Evolutionary conservation across 2,113 vertebrate species (phyloP).

Genomic region (Oncorhynchus keta): DNA sequence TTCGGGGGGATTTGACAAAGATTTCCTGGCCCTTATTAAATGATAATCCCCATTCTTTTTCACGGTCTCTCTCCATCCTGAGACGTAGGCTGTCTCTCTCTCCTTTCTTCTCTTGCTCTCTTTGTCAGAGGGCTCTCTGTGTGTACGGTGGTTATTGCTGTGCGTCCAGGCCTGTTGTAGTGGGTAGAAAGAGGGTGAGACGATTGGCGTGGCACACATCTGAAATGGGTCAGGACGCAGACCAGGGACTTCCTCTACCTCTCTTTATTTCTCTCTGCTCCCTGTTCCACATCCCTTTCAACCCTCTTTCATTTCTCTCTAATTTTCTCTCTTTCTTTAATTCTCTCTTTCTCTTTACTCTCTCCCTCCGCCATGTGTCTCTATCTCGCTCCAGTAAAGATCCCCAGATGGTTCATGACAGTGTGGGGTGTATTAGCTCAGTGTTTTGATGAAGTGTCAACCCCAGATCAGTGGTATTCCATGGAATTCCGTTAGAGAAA

Average conservation of each 20-base stretch:
- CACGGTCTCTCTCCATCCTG: conserved; percentile 5
- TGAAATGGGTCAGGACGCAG: conserved; percentile 60
- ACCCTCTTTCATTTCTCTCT: conserved; percentile 31
- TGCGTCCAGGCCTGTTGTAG: conserved; percentile 33
- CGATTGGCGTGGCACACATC: conserved; percentile 54
- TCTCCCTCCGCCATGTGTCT: conserved; percentile 24
- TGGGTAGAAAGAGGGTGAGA: conserved; percentile 32
- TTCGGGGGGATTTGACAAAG: conserved; percentile 72
- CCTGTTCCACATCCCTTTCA: conserved; percentile 33
- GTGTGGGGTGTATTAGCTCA: conserved; percentile 37
- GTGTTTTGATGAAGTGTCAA: conserved; percentile 50
- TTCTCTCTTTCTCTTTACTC: not conserved
- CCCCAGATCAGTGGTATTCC: conserved; percentile 16
- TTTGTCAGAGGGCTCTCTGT: conserved; percentile 1
- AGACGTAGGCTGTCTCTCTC: no score
- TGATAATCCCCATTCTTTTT: conserved; percentile 67
- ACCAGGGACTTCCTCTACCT: conserved; percentile 39
- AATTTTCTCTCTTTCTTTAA: not conserved
- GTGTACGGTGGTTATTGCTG: not conserved
- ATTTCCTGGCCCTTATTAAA: conserved; percentile 80
- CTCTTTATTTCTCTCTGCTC: conserved; percentile 32
- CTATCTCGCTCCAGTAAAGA: conserved; percentile 22
- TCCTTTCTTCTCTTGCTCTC: conserved; percentile 47
- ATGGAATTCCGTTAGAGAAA: conserved; percentile 56
- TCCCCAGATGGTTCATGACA: conserved; percentile 20